Evolutionary conservation across 2,797 vertebrate species (phyloP).

Genomic region (Acanthurus lineatus): DNA sequence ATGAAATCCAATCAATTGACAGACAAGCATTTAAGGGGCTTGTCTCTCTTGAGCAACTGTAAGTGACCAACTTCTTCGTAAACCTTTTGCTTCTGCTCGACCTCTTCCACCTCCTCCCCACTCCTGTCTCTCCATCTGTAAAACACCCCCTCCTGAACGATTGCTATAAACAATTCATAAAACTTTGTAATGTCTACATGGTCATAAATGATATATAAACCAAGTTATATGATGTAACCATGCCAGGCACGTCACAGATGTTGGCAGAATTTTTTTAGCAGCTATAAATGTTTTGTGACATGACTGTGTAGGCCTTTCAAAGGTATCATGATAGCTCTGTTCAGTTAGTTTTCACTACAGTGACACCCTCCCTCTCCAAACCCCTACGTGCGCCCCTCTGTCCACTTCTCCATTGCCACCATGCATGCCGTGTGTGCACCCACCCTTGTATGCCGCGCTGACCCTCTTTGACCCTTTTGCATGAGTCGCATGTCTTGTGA

Average conservation of each 20-base stretch:
- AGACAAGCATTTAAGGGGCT: slow-evolving; percentile 99
- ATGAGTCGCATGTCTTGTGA: slow-evolving; percentile 84
- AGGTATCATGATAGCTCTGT: slow-evolving; percentile 44
- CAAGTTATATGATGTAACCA: background rate
- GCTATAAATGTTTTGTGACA: slow-evolving; percentile 7
- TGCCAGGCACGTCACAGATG: slow-evolving; percentile 15
- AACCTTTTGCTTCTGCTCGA: slow-evolving; percentile 60
- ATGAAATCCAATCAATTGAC: slow-evolving; percentile 99
- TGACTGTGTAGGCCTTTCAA: slow-evolving; percentile 51
- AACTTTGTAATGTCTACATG: slow-evolving; percentile 47
- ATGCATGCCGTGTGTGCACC: slow-evolving; percentile 75
- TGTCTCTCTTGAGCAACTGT: slow-evolving; percentile 99
- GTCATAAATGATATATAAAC: background rate
- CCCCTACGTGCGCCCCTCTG: slow-evolving; percentile 15
- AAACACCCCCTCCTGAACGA: slow-evolving; percentile 25
- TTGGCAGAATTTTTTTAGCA: too few relatives aligned
- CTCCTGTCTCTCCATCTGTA: slow-evolving; percentile 31
- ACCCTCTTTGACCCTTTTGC: slow-evolving; percentile 73
- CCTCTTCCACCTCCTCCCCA: slow-evolving; percentile 66
- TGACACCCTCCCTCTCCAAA: slow-evolving; percentile 9
- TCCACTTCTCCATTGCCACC: slow-evolving; percentile 39
- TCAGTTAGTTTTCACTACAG: slow-evolving; percentile 1
- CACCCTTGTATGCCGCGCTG: slow-evolving; percentile 58
- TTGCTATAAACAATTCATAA: slow-evolving; percentile 35
- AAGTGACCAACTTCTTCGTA: slow-evolving; percentile 89